These are phyloP conservation scores for Nematolebias whitei DNA, from an alignment of 2,113 vertebrate species.

Conservation along the genomic window DNA sequence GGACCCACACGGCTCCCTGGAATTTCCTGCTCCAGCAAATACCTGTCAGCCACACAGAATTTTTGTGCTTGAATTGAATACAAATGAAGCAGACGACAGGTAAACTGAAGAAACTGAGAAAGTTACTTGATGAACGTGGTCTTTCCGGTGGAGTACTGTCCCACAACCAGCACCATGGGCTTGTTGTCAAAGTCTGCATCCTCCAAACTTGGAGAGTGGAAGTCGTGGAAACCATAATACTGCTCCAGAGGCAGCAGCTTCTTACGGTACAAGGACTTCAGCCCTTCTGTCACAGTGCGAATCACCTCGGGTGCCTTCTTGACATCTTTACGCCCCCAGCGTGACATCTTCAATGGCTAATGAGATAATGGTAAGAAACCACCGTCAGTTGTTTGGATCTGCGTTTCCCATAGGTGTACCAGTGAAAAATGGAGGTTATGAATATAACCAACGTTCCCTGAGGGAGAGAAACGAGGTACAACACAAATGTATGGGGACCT, in stretches of 20 bases:
- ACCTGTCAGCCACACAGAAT: slow-evolving; percentile 69
- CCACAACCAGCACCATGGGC: slow-evolving; percentile 93
- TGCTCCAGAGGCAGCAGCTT: slow-evolving; percentile 91
- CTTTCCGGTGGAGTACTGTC: slow-evolving; percentile 94
- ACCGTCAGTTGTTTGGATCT: slow-evolving; percentile 33
- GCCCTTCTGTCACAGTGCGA: slow-evolving; percentile 87
- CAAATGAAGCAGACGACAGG: background rate
- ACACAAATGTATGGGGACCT: too few relatives aligned
- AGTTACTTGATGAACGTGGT: slow-evolving; percentile 91
- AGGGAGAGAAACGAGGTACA: too few relatives aligned
- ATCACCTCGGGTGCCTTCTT: slow-evolving; percentile 87
- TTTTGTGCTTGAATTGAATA: background rate
- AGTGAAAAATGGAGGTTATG: too few relatives aligned
- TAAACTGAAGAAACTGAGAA: background rate
- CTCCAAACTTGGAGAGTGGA: slow-evolving; percentile 88
- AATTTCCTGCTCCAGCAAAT: slow-evolving; percentile 92
- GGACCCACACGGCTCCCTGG: slow-evolving; percentile 91
- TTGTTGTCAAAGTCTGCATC: slow-evolving; percentile 94
- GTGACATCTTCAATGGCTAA: slow-evolving; percentile 83
- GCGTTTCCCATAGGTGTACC: slow-evolving; percentile 54
- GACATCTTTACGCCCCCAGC: slow-evolving; percentile 86
- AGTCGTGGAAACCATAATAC: slow-evolving; percentile 88
- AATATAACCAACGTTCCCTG: too few relatives aligned
- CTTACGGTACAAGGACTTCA: slow-evolving; percentile 86
- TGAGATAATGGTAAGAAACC: slow-evolving; percentile 26